A percentile compares a stretch with the other conserved stretches of the same genome.
phyloP scores from a whole-genome alignment of 2,113 vertebrate genomes.

The Nettapus auritus region DNA sequence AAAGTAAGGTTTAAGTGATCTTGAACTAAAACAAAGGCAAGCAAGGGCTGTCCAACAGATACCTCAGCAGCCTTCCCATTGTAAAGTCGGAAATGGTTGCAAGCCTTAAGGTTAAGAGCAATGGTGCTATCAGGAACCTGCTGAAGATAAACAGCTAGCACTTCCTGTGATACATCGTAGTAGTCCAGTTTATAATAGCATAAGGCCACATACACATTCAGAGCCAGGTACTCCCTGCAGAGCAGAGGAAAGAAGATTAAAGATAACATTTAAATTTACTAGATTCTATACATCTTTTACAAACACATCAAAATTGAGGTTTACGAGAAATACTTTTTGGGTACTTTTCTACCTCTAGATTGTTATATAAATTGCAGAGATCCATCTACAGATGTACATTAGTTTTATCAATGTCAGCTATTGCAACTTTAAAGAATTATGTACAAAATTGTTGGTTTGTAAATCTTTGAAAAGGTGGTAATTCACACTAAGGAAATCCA shows the following conservation, averaged over 20 bases:
- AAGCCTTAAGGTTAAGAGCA: slow-evolving; percentile 97
- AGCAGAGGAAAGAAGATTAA: slow-evolving; percentile 37
- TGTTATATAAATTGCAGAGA: neutral
- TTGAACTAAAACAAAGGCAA: neutral
- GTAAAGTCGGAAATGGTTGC: slow-evolving; percentile 95
- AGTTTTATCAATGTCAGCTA: neutral
- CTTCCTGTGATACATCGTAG: slow-evolving; percentile 96
- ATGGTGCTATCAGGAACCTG: slow-evolving; percentile 95
- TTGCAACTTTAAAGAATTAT: neutral
- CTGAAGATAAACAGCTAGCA: slow-evolving; percentile 95
- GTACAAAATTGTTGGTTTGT: neutral
- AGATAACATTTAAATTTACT: neutral
- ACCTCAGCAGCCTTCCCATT: slow-evolving; percentile 98
- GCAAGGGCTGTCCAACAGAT: slow-evolving; percentile 26
- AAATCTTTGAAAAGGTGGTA: neutral
- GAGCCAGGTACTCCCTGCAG: slow-evolving; percentile 90
- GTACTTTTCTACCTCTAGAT: neutral
- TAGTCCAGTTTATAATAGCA: slow-evolving; percentile 99
- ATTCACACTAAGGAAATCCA: neutral
- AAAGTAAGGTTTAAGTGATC: neutral
- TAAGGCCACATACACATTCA: slow-evolving; percentile 96
- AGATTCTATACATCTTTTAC: neutral
- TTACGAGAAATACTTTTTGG: neutral
- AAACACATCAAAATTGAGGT: neutral
- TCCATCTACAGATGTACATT: neutral